Percentiles rank a stretch among this genome's conserved stretches.
Conservation (phyloP, 2,113 vertebrate species). For the Panthera tigris region DNA sequence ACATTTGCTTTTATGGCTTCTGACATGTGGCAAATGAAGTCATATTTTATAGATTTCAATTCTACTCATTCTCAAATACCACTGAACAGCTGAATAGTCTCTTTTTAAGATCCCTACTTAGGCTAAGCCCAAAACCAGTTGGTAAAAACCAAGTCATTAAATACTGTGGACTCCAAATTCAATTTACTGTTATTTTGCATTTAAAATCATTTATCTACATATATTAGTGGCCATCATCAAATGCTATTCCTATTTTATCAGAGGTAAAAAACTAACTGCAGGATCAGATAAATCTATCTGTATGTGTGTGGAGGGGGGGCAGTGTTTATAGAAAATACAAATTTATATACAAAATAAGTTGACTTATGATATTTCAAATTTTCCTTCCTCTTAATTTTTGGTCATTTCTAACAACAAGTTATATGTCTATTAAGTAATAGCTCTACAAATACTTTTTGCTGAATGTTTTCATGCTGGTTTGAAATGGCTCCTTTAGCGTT, state of each 20-base stretch:
- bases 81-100: not conserved
- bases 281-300: not conserved
- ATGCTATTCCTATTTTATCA: not conserved
- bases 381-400: not conserved
- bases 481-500: not conserved
- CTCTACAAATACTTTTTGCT: not conserved
- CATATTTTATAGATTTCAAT: conserved; percentile 66
- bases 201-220: not conserved
- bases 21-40: conserved; percentile 67
- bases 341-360: not conserved
- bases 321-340: not conserved
- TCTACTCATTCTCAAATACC: conserved; percentile 55
- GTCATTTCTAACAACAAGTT: not conserved
- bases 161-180: not conserved
- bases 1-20: conserved; percentile 69
- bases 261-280: not conserved
- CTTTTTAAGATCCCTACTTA: not conserved
- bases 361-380: not conserved
- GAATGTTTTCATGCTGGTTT: not conserved
- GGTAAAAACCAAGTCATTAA: not conserved
- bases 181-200: conserved; percentile 3
- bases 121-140: not conserved
- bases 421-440: not conserved
- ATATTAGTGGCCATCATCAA: not conserved
- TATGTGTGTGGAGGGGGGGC: not conserved